Conservation (phyloP, 2,888 invertebrate species). For the Drosophila rellima region DNA sequence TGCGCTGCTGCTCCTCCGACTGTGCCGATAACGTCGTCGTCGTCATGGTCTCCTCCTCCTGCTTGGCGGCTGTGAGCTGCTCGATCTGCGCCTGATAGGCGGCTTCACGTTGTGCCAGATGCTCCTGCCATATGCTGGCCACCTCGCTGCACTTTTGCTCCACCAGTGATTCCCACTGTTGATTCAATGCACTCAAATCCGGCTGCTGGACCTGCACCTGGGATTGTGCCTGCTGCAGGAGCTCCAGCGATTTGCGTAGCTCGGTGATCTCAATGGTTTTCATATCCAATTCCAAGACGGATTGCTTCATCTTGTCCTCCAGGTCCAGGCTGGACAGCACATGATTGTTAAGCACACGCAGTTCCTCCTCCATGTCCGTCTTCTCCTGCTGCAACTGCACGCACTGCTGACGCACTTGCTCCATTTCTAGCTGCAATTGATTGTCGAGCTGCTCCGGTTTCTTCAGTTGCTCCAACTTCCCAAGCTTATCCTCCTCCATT, state of each 20-base stretch:
- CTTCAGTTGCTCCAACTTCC: neutral
- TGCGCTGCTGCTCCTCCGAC: conserved; percentile 4
- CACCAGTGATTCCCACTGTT: conserved; percentile 87
- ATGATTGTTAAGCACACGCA: conserved; percentile 85
- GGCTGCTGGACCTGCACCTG: conserved; percentile 17
- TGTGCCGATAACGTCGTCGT: neutral
- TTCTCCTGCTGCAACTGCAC: conserved; percentile 78
- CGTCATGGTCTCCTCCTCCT: conserved; percentile 31
- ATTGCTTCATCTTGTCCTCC: conserved; percentile 84
- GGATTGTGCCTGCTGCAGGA: conserved; percentile 34
- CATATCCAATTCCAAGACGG: conserved; percentile 82
- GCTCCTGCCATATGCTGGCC: conserved; percentile 90
- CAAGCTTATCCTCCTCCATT: conserved; percentile 83
- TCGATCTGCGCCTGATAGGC: conserved; percentile 86
- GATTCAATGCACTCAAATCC: conserved; percentile 74
- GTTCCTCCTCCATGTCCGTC: conserved; percentile 83
- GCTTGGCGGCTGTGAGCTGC: conserved; percentile 39
- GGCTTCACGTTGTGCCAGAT: conserved; percentile 88
- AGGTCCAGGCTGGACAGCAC: conserved; percentile 82
- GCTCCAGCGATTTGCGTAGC: conserved; percentile 74
- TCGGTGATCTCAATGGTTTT: conserved; percentile 85
- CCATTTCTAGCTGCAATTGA: conserved; percentile 29
- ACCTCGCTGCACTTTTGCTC: conserved; percentile 90
- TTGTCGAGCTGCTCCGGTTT: neutral
- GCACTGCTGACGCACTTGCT: conserved; percentile 69